phyloP scores from a whole-genome alignment of 1,140 invertebrate genomes.

The Pseudomyrmex concolor region DNA sequence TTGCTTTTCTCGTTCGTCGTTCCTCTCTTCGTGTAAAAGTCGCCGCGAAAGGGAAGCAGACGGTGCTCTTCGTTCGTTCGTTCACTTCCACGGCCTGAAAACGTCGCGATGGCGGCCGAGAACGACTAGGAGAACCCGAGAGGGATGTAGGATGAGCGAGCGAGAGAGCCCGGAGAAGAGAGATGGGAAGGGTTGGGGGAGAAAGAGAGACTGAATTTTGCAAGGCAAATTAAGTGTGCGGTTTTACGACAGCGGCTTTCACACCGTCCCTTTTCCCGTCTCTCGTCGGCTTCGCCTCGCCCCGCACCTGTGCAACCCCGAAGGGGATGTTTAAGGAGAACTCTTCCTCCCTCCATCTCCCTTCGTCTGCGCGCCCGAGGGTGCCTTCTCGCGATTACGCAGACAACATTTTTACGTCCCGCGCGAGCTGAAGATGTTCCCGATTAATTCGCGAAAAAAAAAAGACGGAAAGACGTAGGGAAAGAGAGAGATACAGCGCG shows the following conservation, averaged over 20 bases:
- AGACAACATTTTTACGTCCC: constrained; percentile 57
- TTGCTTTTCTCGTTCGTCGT: constrained; percentile 43
- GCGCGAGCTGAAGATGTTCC: constrained; percentile 33
- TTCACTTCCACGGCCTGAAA: constrained; percentile 38
- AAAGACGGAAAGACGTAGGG: not conserved
- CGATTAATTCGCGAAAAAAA: constrained; percentile 43
- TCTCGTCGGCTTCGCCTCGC: constrained; percentile 21
- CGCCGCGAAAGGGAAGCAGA: constrained; percentile 49
- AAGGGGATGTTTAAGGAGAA: constrained; percentile 80
- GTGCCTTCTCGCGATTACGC: constrained; percentile 70
- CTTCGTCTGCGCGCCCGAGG: constrained; percentile 8
- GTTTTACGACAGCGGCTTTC: constrained; percentile 84
- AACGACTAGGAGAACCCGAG: constrained; percentile 29
- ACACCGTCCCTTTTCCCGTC: constrained; percentile 67
- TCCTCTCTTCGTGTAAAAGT: constrained; percentile 32
- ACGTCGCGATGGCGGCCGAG: constrained; percentile 28
- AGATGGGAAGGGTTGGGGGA: constrained; percentile 18
- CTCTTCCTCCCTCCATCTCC: constrained; percentile 14
- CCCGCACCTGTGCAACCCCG: constrained; percentile 57
- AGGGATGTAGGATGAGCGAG: not conserved
- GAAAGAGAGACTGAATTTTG: constrained; percentile 83
- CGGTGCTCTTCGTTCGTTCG: constrained; percentile 54
- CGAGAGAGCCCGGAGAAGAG: constrained; percentile 17
- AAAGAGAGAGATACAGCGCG: no score
- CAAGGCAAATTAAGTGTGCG: constrained; percentile 85